Percentiles rank a stretch among this genome's conserved stretches.
These are phyloP conservation scores for Garrulus glandarius DNA, from an alignment of 2,797 vertebrate species.

Conservation along the genomic window DNA sequence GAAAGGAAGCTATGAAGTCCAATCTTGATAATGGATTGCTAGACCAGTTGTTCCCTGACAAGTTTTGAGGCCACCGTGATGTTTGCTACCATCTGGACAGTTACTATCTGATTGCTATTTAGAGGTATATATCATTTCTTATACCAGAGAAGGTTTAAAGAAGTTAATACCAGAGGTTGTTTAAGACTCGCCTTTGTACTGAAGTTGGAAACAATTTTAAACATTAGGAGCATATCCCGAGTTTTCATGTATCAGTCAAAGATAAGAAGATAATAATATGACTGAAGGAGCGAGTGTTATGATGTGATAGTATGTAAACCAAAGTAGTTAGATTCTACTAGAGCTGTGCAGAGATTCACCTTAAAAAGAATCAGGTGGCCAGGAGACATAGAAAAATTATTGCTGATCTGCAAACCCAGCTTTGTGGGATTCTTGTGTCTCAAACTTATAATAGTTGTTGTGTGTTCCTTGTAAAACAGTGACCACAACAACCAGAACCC, in stretches of 20 bases:
- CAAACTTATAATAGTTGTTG: not conserved
- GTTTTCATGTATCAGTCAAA: not conserved
- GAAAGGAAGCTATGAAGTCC: not conserved
- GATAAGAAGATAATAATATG: not conserved
- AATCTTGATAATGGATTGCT: not conserved
- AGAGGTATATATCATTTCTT: not conserved
- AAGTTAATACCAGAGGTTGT: not conserved
- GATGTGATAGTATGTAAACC: not conserved
- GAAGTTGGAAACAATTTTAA: not conserved
- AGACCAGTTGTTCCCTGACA: not conserved
- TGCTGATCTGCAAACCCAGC: not conserved
- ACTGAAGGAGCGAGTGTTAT: fast-evolving
- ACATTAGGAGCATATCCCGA: not conserved
- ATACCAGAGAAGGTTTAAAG: not conserved
- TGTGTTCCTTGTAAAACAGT: not conserved
- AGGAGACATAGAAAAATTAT: not conserved
- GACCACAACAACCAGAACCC: not conserved
- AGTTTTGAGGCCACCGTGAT: not conserved
- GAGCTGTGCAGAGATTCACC: not conserved
- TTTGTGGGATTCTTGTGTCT: not conserved
- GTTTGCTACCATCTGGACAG: not conserved
- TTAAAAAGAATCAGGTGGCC: not conserved
- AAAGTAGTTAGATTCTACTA: not conserved
- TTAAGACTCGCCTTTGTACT: not conserved
- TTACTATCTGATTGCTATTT: not conserved